phyloP scores from a whole-genome alignment of 2,888 invertebrate species.

The Parelbella ahira region DNA sequence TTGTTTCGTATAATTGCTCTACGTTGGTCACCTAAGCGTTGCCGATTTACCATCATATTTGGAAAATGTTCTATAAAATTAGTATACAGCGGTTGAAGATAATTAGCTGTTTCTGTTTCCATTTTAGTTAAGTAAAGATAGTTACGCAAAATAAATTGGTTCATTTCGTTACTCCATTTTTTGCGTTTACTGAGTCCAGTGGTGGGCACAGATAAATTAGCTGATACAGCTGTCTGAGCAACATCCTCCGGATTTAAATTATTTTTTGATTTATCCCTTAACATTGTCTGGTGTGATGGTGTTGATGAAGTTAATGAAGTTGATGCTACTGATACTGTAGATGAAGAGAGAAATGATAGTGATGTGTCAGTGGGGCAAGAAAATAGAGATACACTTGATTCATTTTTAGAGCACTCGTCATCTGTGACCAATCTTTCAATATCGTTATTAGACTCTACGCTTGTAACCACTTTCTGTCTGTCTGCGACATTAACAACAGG shows the following conservation, averaged over 20 bases:
- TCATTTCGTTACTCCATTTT: conserved; percentile 22
- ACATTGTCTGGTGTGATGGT: neutral
- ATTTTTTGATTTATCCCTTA: no score
- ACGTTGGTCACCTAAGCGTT: conserved; percentile 31
- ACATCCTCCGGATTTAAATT: conserved; percentile 16
- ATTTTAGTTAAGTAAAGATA: conserved; percentile 18
- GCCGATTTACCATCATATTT: conserved; percentile 26
- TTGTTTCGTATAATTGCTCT: conserved; percentile 28
- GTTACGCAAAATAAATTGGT: conserved; percentile 18
- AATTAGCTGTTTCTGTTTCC: conserved; percentile 19
- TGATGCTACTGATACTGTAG: no score
- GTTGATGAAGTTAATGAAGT: no score
- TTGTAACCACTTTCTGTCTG: no score
- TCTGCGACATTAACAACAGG: no score
- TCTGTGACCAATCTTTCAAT: no score
- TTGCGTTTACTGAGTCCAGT: conserved; percentile 3
- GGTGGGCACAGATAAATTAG: conserved; percentile 10
- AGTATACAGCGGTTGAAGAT: conserved; percentile 24
- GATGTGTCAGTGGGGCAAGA: no score
- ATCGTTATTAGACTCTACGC: no score
- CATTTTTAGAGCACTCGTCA: no score
- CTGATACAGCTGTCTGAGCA: conserved; percentile 10
- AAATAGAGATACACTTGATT: no score
- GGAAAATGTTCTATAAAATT: conserved; percentile 27
- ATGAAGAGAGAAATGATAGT: no score